Conservation (phyloP, 1,140 invertebrate species). For the Leptestheria dahalacensis region DNA sequence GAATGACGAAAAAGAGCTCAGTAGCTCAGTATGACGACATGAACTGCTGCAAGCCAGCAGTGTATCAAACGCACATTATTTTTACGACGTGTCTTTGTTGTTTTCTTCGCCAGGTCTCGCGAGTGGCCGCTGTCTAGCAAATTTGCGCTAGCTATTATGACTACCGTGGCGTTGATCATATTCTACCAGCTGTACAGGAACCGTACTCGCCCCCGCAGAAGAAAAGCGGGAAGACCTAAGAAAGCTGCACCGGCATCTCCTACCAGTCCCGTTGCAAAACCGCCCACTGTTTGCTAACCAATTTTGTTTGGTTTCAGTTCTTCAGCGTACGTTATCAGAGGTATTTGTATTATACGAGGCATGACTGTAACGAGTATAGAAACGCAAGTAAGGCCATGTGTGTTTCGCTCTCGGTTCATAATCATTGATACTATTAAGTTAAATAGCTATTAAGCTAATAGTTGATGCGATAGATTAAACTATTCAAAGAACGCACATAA, state of each 20-base stretch:
- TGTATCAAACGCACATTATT: too few species aligned
- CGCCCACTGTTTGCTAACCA: neutral
- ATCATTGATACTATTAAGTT: too few species aligned
- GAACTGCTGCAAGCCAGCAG: too few species aligned
- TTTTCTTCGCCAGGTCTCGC: neutral
- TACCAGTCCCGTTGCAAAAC: neutral
- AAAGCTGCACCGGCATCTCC: neutral
- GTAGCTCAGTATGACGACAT: too few species aligned
- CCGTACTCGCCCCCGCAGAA: conserved; percentile 11
- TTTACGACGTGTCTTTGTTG: neutral
- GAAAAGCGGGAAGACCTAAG: neutral
- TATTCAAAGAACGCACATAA: too few species aligned
- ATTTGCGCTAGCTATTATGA: neutral
- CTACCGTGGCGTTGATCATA: conserved; percentile 2
- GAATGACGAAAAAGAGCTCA: neutral
- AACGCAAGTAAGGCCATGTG: too few species aligned
- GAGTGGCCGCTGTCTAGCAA: conserved; percentile 8
- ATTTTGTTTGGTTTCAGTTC: neutral
- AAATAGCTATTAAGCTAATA: too few species aligned
- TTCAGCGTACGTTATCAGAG: too few species aligned
- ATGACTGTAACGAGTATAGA: too few species aligned
- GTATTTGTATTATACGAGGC: too few species aligned
- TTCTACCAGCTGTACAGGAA: conserved; percentile 15
- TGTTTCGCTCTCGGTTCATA: too few species aligned
- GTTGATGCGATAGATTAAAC: too few species aligned